Conservation (phyloP, 64 coral and sea anemone genomes). For the Trachythela sp. region DNA sequence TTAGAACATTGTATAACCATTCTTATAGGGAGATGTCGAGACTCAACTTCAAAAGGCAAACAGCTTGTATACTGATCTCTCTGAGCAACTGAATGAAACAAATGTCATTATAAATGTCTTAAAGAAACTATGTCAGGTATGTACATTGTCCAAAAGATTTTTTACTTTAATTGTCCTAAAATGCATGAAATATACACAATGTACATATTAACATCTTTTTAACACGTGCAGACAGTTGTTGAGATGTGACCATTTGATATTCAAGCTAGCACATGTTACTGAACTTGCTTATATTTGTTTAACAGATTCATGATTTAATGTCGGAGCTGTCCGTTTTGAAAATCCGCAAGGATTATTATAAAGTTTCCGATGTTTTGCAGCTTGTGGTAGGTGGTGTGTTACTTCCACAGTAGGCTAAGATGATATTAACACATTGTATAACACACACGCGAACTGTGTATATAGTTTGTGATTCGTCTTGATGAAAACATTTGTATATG, state of each 20-base stretch:
- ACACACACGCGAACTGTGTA: no score
- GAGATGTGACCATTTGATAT: no score
- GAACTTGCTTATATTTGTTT: no score
- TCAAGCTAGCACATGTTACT: no score
- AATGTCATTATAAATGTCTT: not conserved
- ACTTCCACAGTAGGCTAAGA: not conserved
- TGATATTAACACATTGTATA: no score
- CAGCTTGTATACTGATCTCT: not conserved
- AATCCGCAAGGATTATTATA: not conserved
- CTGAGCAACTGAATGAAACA: not conserved
- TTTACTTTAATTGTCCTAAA: no score
- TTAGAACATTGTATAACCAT: no score
- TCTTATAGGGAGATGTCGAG: not conserved
- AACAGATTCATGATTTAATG: conserved; percentile 2
- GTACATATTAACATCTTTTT: not conserved
- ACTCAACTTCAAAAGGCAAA: not conserved
- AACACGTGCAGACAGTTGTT: no score
- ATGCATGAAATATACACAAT: no score
- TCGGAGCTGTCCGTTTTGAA: not conserved
- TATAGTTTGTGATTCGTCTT: no score
- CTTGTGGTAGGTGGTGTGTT: not conserved
- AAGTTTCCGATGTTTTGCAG: not conserved
- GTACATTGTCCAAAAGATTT: not conserved
- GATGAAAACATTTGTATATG: no score
- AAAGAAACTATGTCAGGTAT: not conserved